Base-by-base conservation (phyloP, 1,140 invertebrate genomes). In the Leptinotarsa defecta region DNA sequence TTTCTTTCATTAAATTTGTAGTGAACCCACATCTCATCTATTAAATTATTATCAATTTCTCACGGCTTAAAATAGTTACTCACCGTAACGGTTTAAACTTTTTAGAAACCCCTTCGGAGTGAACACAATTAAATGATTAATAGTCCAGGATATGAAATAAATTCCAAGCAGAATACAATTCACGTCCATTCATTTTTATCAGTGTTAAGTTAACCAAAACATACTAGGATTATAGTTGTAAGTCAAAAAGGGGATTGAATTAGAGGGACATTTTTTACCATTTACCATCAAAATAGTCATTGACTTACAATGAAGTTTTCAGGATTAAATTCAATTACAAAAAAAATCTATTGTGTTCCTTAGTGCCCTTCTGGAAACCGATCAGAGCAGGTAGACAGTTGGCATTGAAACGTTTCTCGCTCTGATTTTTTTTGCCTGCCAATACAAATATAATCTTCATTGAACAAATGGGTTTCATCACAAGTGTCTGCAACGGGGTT, bases 391-490 rank as follows among this genome's bases (percentile, higher is more conserved):
- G 67, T 76, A 72, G n/a, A 74, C 63, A 77, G 73, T 17, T 62
- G 61, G 43, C 20, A 52, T 34, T 19, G 75, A 78, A 74, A 78
- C 74, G 57, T 70, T 76, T 73, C 72, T 68, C 74, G 69, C 71
- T 73, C 73, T 76, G 68, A 74, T 78, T 76, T 43, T 43, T 76
- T 76, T 76, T 76, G 20, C 71, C 34, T 71, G 63, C 63, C 74
- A 73, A 76, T 78, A 78, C 74, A 78, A 78, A 78, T 72, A 76
- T 71, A 78, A 78, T 78, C 75, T 74, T 70, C 74, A 76, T 76
- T 73, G 71, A 73, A 73, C 71, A 73, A 73, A 73, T 73, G 57
- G 71, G 52, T 64, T 13, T 17, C 0, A 43, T 63, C 48, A 27
- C 71, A 73, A 73, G 71, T 73, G 71, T 34, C 48, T 52, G 22